phyloP scores from a whole-genome alignment of 64 coral and sea anemone genomes.

The Exaiptasia diaphana region DNA sequence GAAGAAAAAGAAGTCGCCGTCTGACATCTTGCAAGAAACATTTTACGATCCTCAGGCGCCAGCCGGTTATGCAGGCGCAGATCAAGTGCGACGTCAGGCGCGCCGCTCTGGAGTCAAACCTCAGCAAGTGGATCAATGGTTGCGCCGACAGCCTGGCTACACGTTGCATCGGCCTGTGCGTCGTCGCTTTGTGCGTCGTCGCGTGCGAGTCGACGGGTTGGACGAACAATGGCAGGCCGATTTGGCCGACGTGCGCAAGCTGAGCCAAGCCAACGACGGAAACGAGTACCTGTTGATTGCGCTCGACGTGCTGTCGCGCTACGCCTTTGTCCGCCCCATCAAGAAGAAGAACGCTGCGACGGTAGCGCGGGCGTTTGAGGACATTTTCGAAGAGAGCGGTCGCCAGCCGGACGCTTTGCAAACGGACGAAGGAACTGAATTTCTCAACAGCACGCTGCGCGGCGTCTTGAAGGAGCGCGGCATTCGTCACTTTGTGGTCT shows the following conservation, averaged over 20 bases:
- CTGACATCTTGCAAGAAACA: background rate
- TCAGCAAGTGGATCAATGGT: background rate
- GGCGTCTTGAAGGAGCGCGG: background rate
- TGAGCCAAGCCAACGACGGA: background rate
- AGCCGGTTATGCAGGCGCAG: background rate
- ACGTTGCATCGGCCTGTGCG: background rate
- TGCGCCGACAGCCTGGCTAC: background rate
- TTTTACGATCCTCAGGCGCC: background rate
- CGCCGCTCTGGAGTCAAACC: background rate
- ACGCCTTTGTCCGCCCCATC: background rate
- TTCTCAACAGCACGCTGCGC: background rate
- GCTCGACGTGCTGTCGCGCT: background rate
- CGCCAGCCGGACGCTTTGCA: background rate
- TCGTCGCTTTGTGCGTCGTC: background rate
- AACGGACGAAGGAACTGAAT: slow-evolving; percentile 24
- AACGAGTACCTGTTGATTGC: background rate
- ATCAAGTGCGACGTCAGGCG: background rate
- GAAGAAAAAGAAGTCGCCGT: background rate
- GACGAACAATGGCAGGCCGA: background rate
- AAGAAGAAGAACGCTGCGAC: background rate
- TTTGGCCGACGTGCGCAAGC: background rate
- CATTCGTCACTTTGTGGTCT: background rate
- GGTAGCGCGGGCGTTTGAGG: background rate
- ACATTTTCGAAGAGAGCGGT: background rate
- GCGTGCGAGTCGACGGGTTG: background rate